phyloP scores from a whole-genome alignment of 1,140 invertebrate genomes.

The Leptoteleia sp. region DNA sequence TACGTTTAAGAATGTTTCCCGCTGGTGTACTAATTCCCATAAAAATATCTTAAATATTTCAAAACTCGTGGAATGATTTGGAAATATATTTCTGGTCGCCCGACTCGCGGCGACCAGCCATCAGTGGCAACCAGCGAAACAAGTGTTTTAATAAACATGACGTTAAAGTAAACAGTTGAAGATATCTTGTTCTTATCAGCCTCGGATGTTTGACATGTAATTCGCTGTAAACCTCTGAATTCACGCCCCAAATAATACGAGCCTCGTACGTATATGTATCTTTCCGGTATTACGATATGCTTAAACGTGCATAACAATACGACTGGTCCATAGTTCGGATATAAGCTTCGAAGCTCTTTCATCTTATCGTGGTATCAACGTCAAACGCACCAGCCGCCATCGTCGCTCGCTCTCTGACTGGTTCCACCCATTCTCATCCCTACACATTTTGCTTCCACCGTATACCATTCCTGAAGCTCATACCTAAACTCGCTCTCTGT shows the following conservation, averaged over 20 bases:
- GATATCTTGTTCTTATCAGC: conserved; percentile 47
- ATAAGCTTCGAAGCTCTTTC: conserved; percentile 80
- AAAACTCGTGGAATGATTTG: too few relatives aligned
- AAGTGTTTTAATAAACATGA: conserved; percentile 23
- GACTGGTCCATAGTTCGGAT: conserved; percentile 77
- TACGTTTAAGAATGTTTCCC: too few relatives aligned
- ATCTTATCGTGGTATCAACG: conserved; percentile 81
- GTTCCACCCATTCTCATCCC: conserved; percentile 75
- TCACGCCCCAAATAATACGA: conserved; percentile 69
- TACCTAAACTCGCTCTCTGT: conserved; percentile 69
- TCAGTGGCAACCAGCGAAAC: not conserved
- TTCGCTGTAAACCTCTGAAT: conserved; percentile 60
- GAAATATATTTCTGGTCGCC: too few relatives aligned
- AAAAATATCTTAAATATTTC: too few relatives aligned
- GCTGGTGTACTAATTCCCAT: too few relatives aligned
- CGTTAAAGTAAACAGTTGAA: conserved; percentile 47
- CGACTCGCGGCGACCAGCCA: not conserved
- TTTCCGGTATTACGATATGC: conserved; percentile 78
- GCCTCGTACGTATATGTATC: conserved; percentile 66
- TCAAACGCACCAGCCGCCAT: conserved; percentile 79
- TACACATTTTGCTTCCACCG: conserved; percentile 67
- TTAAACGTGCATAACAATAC: conserved; percentile 79
- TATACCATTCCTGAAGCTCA: conserved; percentile 69
- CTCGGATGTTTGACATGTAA: conserved; percentile 54
- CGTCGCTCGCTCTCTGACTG: conserved; percentile 71